Percentiles rank a stretch among this genome's conserved stretches.
Evolutionary conservation across 2,797 vertebrate species (phyloP).

Genomic region (Schizopygopsis malacanthus): DNA sequence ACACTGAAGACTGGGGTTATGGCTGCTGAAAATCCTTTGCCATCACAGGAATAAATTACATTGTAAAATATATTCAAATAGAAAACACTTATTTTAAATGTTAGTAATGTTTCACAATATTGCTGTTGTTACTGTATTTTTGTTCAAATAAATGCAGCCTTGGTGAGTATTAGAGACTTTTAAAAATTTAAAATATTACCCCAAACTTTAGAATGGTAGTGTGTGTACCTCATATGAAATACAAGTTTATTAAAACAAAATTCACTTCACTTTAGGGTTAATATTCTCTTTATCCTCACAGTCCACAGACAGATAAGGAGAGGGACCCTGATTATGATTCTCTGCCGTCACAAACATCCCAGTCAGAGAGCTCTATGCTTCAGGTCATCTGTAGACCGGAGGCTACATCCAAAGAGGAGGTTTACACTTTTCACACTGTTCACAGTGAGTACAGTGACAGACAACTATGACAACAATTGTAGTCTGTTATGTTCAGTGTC

Average conservation of each 20-base stretch:
- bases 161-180: neutral
- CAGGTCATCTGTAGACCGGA: constrained; percentile 97
- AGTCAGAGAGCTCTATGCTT: constrained; percentile 95
- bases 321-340: constrained; percentile 85
- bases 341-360: constrained; percentile 87
- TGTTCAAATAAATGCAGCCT: neutral
- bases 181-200: neutral
- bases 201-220: neutral
- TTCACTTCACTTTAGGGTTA: neutral
- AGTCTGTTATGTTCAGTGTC: neutral
- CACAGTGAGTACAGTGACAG: constrained; percentile 76
- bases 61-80: neutral
- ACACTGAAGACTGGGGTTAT: no score
- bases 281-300: constrained; percentile 56
- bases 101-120: neutral
- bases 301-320: constrained; percentile 83
- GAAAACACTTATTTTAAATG: neutral
- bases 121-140: neutral
- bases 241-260: neutral
- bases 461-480: neutral
- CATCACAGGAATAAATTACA: neutral
- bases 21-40: neutral
- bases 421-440: constrained; percentile 83
- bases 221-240: neutral
- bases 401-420: constrained; percentile 85